These are phyloP conservation scores for Psammodynastes pulverulentus DNA, from an alignment of 2,113 vertebrate species.

Conservation along the genomic window DNA sequence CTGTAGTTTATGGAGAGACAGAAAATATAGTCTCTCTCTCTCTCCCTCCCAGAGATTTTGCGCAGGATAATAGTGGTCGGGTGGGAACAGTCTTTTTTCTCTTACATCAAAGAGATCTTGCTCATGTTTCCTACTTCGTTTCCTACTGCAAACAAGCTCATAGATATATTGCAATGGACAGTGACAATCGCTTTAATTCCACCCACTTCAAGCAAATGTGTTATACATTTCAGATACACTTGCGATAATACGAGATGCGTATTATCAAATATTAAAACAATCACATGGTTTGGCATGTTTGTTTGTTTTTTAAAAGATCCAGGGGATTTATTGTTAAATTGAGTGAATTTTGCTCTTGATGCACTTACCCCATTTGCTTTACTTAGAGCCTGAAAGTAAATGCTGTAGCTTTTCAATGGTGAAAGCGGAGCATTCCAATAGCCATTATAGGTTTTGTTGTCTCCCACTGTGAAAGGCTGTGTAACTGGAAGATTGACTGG, in stretches of 20 bases:
- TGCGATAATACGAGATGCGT: background rate
- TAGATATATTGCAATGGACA: background rate
- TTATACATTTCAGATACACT: background rate
- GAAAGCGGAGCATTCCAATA: conserved; percentile 96
- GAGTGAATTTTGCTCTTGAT: background rate
- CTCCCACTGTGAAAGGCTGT: conserved; percentile 92
- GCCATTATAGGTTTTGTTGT: conserved; percentile 96
- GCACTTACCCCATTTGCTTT: conserved; percentile 92
- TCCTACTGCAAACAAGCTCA: background rate
- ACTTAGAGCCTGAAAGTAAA: conserved; percentile 96
- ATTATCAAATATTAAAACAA: background rate
- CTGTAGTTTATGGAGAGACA: background rate
- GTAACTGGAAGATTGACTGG: conserved; percentile 84
- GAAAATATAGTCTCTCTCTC: background rate
- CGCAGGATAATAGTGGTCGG: background rate
- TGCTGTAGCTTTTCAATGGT: conserved; percentile 95
- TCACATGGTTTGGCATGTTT: background rate
- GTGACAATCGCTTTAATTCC: background rate
- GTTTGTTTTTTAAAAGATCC: background rate
- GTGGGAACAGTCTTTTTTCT: background rate
- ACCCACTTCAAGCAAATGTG: background rate
- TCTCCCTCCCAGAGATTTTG: background rate
- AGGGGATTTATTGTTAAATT: background rate
- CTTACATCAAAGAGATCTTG: background rate
- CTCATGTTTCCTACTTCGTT: background rate